Conservation (phyloP, 2,797 vertebrate genomes). For the Acanthornis magna region DNA sequence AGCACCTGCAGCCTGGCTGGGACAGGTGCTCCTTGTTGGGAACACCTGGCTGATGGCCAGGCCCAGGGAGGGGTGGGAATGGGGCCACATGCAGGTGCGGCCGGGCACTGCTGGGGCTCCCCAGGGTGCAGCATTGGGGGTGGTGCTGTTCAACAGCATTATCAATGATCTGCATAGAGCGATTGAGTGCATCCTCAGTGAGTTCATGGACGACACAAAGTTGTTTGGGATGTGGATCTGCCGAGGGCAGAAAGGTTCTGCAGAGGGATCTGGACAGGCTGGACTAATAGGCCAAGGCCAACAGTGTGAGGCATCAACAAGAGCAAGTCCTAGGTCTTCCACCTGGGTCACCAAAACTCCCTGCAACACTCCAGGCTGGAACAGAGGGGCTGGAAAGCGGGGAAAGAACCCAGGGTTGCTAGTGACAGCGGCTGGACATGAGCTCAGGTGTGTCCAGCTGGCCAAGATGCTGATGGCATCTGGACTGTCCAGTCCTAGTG, state of each 20-base stretch:
- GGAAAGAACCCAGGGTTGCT: too few relatives aligned
- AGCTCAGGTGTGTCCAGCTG: not conserved
- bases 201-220: rapidly evolving
- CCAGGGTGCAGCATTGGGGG: not conserved
- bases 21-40: not conserved
- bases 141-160: not conserved
- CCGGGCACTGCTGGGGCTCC: not conserved
- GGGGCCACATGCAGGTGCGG: not conserved
- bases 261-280: not conserved
- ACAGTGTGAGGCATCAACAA: not conserved
- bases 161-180: rapidly evolving
- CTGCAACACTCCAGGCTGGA: not conserved
- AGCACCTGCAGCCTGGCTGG: not conserved
- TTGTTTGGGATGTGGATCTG: not conserved
- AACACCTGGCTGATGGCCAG: not conserved
- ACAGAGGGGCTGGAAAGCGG: not conserved
- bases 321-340: not conserved
- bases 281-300: not conserved
- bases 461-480: not conserved
- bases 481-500: not conserved
- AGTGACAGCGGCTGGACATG: rapidly evolving
- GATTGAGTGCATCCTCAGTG: rapidly evolving
- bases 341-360: not conserved
- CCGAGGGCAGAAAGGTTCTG: not conserved
- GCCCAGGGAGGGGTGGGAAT: not conserved